Evolutionary conservation across 1,140 invertebrate species (phyloP), one percentile per base, ranked within the genome.

Genomic region (Penaeus chinensis): DNA sequence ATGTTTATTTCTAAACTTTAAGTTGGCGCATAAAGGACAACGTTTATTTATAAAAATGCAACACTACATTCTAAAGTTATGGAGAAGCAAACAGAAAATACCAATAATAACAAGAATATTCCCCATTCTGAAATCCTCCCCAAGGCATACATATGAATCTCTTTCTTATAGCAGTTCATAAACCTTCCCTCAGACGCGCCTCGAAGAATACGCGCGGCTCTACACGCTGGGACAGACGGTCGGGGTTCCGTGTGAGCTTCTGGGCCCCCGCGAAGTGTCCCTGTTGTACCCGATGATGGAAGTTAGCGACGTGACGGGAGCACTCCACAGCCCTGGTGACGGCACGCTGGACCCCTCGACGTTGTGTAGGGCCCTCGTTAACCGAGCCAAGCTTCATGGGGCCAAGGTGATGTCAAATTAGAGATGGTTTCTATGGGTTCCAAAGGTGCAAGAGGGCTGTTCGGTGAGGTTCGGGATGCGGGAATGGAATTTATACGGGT

Each of bases 261-360:
- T 74, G 8, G 20, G 27, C 18, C 71, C 71, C 16, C 18, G n/a
- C 1, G 71, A 74, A 32, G 71, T 74, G 7, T 19, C 32, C 89
- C 94, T 96, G 90, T 90, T 96, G 22, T 96, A 96, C 90, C 96
- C 96, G 0, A 92, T 97, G 0, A 92, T 98, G 69, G 95, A 97
- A 91, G 94, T 94, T 1, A 93, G 93, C 16, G 93, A 94, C 4
- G 94, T 98, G 89, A 93, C 94, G 90, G 96, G 96, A 88, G 95
- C 95, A 0, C 92, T 98, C 2, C 96, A 96, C 91, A 95, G 94
- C 24, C 95, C 96, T 0, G 94, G 94, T 24, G 96, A 98, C 93
- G 96, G 96, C 2, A 94, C 94, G 19, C 91, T 93, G 62, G 96
- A 98, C 92, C 96, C 97, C 0, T 93, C 95, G 0, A 96, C 95